These are phyloP conservation scores for Stegodyphus dumicola DNA, from an alignment of 1,140 invertebrate species.

Conservation along the genomic window DNA sequence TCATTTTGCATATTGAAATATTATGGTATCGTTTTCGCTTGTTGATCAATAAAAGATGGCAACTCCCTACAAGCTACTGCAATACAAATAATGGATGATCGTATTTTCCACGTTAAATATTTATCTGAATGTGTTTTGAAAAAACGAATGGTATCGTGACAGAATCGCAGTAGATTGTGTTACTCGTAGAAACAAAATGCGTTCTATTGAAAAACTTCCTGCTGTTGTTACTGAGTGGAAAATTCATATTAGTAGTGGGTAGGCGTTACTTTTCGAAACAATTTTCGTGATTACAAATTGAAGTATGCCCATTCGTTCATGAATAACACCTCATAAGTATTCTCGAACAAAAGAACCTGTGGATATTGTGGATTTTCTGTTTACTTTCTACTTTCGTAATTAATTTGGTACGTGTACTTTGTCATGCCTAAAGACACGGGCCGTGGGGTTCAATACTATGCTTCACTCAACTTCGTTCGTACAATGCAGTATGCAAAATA, in stretches of 20 bases:
- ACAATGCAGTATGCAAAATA: no score
- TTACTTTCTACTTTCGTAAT: constrained; percentile 12
- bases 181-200: constrained; percentile 12
- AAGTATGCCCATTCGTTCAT: neutral
- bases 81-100: constrained; percentile 50
- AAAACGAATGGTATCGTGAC: neutral
- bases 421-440: no score
- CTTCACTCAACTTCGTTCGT: no score
- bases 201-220: constrained; percentile 6
- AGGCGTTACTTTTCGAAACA: constrained; percentile 12
- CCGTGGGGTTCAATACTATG: no score
- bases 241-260: neutral
- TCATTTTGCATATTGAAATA: constrained; percentile 10
- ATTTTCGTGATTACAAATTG: no score
- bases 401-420: no score
- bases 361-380: neutral
- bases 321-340: neutral
- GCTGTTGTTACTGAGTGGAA: neutral
- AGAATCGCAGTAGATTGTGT: neutral
- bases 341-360: neutral
- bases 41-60: constrained; percentile 8
- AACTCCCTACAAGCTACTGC: neutral
- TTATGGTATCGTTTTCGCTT: constrained; percentile 6
- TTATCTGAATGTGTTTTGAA: constrained; percentile 11
- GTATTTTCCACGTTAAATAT: constrained; percentile 44